These are phyloP conservation scores for Plumapathes pennacea DNA, from an alignment of 92 coral and sea anemone species.

Conservation along the genomic window DNA sequence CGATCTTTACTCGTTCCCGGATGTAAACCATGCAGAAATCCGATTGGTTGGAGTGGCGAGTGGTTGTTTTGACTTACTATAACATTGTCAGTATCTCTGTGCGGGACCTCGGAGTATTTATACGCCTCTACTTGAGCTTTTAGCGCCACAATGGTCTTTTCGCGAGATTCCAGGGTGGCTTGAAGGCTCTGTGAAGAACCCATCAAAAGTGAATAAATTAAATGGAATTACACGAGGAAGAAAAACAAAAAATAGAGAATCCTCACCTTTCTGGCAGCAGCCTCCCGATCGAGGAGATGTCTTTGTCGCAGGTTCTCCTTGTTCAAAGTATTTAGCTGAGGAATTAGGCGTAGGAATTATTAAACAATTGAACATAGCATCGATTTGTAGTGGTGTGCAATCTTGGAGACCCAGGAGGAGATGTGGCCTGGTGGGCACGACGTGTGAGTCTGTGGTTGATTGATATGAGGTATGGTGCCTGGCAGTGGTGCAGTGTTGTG, in stretches of 20 bases:
- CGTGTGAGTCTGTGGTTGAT: no score
- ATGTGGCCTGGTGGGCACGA: no score
- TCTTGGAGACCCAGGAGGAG: no score
- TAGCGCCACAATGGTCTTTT: conserved; percentile 79
- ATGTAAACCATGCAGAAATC: no score
- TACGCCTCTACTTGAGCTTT: conserved; percentile 80
- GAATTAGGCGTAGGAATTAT: background rate
- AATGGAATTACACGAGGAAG: background rate
- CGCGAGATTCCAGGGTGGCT: conserved; percentile 86
- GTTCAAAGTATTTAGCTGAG: conserved; percentile 71
- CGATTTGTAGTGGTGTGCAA: no score
- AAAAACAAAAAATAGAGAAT: no score
- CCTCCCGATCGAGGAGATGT: conserved; percentile 85
- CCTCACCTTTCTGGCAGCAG: conserved; percentile 83
- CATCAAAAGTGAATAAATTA: background rate
- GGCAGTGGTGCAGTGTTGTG: no score
- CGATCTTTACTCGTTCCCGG: no score
- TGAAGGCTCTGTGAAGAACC: conserved; percentile 69
- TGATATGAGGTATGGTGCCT: no score
- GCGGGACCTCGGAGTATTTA: conserved; percentile 66
- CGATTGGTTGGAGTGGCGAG: background rate
- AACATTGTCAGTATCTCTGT: conserved; percentile 67
- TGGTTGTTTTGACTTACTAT: conserved; percentile 53
- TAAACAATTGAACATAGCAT: no score
- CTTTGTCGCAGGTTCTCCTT: conserved; percentile 91